Conservation (phyloP, 2,797 vertebrate genomes). For the Morus bassanus region DNA sequence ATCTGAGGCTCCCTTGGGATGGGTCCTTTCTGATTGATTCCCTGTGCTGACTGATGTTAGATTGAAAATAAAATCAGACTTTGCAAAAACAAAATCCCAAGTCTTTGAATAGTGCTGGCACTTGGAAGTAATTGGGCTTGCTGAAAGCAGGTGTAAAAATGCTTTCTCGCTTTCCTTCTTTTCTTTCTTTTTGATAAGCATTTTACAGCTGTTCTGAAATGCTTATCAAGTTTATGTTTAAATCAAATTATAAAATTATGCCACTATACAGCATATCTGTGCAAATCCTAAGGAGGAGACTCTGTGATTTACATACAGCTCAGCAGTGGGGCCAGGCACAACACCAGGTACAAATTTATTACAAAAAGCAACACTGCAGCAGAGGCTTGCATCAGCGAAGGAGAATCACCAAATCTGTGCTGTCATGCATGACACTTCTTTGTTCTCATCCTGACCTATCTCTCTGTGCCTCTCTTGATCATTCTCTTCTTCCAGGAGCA, state of each 20-base stretch:
- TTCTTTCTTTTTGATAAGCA: neutral
- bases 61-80: neutral
- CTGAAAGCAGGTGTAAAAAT: neutral
- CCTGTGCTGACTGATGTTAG: neutral
- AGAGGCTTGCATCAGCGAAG: neutral
- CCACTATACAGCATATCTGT: neutral
- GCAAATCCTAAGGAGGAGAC: neutral
- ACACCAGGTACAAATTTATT: neutral
- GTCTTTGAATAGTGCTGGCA: neutral
- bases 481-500: neutral
- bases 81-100: neutral
- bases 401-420: neutral
- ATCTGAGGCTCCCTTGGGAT: neutral
- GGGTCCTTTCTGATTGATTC: neutral
- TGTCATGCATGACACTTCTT: neutral
- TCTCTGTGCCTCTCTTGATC: neutral
- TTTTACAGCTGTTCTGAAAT: neutral
- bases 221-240: neutral
- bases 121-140: neutral
- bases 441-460: neutral
- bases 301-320: neutral
- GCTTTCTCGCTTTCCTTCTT: neutral
- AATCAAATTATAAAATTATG: neutral
- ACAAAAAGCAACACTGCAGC: neutral
- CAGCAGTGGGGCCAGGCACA: neutral